Percentiles rank a stretch among this genome's conserved stretches.
phyloP scores from a whole-genome alignment of 1,140 invertebrate species.

The Lepeophtheirus salmonis region DNA sequence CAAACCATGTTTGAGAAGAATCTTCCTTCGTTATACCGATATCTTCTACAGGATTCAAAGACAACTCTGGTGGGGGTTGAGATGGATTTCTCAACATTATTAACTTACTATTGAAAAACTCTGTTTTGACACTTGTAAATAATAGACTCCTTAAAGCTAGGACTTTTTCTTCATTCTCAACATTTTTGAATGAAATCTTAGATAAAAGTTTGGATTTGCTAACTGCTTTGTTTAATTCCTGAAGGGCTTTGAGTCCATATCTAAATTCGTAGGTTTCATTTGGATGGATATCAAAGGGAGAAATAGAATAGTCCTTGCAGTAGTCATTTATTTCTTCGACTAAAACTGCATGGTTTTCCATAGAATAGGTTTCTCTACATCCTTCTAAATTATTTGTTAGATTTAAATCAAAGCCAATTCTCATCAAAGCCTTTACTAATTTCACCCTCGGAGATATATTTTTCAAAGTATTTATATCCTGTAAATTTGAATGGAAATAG shows the following conservation, averaged over 20 bases:
- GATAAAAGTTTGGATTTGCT: background rate
- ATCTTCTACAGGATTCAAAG: conserved; percentile 1
- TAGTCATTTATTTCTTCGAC: background rate
- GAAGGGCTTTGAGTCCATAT: background rate
- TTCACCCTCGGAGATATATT: too few species aligned
- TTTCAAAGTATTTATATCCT: too few species aligned
- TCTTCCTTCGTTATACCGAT: background rate
- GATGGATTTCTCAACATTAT: background rate
- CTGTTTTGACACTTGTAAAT: background rate
- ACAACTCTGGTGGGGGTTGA: conserved; percentile 3
- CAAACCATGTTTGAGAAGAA: conserved; percentile 21
- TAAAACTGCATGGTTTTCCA: background rate
- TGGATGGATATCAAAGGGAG: background rate
- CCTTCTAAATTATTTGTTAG: background rate
- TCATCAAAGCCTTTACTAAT: background rate
- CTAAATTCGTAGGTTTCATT: background rate
- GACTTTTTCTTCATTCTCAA: background rate
- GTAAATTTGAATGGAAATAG: too few species aligned
- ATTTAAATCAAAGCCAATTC: background rate
- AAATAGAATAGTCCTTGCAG: background rate
- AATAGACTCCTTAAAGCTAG: background rate
- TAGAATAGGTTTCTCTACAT: background rate
- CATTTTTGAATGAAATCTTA: background rate
- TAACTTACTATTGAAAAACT: background rate
- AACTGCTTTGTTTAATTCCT: background rate